Evolutionary conservation across 2,888 invertebrate species (phyloP).

Genomic region (Cheilosia scutellata): DNA sequence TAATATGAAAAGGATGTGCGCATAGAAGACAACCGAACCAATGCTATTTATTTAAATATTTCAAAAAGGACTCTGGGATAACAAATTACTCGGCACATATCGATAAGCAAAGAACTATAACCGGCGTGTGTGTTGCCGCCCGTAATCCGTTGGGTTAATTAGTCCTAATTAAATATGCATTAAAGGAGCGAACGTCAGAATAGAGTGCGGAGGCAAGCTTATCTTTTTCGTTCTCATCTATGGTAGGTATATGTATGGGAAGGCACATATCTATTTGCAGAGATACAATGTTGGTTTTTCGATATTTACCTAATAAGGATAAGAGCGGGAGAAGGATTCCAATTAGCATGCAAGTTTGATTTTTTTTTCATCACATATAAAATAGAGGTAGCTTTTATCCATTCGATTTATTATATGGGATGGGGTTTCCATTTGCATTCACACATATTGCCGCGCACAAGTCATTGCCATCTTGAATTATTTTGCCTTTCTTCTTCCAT

Average conservation of each 20-base stretch:
- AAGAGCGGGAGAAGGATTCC: conserved; percentile 20
- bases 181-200: conserved; percentile 72
- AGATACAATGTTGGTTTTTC: conserved; percentile 63
- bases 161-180: conserved; percentile 80
- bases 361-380: conserved; percentile 2
- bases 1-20: not conserved
- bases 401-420: conserved; percentile 27
- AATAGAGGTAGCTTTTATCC: conserved; percentile 25
- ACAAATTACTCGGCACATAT: conserved; percentile 38
- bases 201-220: conserved; percentile 51
- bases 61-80: conserved; percentile 66
- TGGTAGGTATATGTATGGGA: conserved; percentile 1
- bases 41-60: conserved; percentile 73
- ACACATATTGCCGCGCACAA: conserved; percentile 45
- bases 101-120: conserved; percentile 69
- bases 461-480: conserved; percentile 70
- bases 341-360: conserved; percentile 50
- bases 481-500: conserved; percentile 45
- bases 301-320: conserved; percentile 68
- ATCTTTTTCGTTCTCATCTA: conserved; percentile 17
- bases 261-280: not conserved
- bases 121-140: conserved; percentile 6
- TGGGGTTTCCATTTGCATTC: no score
- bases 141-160: conserved; percentile 79
- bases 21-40: conserved; percentile 46